A percentile compares a stretch with the other conserved stretches of the same genome.
Evolutionary conservation across 2,113 vertebrate species (phyloP).

Genomic region (Saimiri boliviensis): DNA sequence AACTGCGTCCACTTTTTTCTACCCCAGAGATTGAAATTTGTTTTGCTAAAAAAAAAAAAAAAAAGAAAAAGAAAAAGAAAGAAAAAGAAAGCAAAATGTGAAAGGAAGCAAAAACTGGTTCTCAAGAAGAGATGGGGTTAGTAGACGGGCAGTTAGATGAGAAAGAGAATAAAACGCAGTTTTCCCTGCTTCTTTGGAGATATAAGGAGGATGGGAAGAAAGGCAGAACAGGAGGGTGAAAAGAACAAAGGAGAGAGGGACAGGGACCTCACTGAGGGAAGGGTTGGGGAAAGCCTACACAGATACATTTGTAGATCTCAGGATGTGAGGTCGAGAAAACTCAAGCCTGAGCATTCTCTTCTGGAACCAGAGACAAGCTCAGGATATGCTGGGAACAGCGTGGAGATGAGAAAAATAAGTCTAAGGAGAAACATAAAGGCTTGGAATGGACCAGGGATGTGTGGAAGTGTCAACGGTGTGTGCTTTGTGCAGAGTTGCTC

Average conservation of each 20-base stretch:
- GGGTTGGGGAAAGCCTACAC: not conserved
- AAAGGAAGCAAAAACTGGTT: not conserved
- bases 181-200: not conserved
- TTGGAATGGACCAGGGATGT: not conserved
- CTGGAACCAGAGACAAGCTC: not conserved
- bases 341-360: not conserved
- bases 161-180: too few species aligned
- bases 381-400: not conserved
- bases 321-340: not conserved
- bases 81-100: too few species aligned
- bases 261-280: not conserved
- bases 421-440: not conserved
- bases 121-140: not conserved
- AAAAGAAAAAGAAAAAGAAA: too few species aligned
- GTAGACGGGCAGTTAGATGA: not conserved
- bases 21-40: not conserved
- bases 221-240: too few species aligned
- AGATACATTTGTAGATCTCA: not conserved
- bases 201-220: not conserved
- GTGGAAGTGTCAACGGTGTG: rapidly evolving
- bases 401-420: not conserved
- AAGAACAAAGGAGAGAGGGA: not conserved
- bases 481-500: not conserved
- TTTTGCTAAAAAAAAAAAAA: too few species aligned
- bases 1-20: not conserved